Conservation (phyloP, 2,797 vertebrate genomes). For the Diplodus sargus region DNA sequence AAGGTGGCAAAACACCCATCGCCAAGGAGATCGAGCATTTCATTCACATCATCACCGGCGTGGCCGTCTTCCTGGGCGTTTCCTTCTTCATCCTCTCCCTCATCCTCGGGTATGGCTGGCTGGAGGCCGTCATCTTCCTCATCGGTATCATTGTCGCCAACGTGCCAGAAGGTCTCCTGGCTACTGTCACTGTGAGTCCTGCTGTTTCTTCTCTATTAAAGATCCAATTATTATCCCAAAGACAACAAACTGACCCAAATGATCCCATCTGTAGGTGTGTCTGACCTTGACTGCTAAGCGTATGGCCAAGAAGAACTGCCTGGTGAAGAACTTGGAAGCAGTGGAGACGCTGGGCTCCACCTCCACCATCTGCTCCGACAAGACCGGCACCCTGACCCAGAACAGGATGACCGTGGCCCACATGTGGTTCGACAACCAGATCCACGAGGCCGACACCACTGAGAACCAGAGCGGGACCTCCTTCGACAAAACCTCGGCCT, state of each 20-base stretch:
- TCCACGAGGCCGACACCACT: constrained; percentile 93
- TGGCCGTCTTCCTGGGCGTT: constrained; percentile 95
- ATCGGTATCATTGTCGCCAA: constrained; percentile 99
- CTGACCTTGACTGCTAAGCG: constrained; percentile 97
- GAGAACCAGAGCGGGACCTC: constrained; percentile 95
- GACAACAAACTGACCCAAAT: not conserved
- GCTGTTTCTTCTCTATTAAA: not conserved
- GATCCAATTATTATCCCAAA: not conserved
- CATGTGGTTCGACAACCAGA: constrained; percentile 97
- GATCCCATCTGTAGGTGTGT: constrained; percentile 86
- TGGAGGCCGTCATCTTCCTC: constrained; percentile 98
- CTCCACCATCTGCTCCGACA: constrained; percentile 94
- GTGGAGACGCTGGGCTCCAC: constrained; percentile 96
- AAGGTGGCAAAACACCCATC: constrained; percentile 94
- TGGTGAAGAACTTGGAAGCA: constrained; percentile 96
- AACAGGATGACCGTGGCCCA: constrained; percentile 95
- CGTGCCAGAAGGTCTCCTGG: constrained; percentile 95
- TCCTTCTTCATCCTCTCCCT: constrained; percentile 95
- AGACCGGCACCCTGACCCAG: constrained; percentile 93
- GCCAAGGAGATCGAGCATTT: constrained; percentile 95
- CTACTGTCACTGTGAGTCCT: constrained; percentile 93
- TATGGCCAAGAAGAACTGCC: constrained; percentile 98
- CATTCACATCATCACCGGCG: constrained; percentile 97
- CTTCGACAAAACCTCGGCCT: constrained; percentile 93
- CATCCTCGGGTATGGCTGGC: constrained; percentile 94